phyloP scores from a whole-genome alignment of 2,797 vertebrate species.

The Myiotriccus ornatus region DNA sequence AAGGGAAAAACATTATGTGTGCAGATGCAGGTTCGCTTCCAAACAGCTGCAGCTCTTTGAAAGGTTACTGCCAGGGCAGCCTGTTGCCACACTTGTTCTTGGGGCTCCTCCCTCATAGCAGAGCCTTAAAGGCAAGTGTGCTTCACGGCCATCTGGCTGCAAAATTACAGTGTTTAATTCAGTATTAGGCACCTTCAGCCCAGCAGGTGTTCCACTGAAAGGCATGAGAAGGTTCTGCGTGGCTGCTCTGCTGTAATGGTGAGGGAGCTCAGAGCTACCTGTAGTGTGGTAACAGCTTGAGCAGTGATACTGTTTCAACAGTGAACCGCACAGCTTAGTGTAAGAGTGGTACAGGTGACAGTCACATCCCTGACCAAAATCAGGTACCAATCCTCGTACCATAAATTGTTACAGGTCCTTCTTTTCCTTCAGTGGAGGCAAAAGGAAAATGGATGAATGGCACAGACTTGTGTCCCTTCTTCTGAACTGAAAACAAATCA shows the following conservation, averaged over 20 bases:
- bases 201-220: background rate
- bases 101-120: background rate
- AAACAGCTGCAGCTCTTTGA: background rate
- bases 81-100: background rate
- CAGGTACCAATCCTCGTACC: background rate
- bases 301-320: accelerated
- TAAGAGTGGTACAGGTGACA: background rate
- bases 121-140: background rate
- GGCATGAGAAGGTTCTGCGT: background rate
- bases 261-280: background rate
- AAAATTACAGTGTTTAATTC: background rate
- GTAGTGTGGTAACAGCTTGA: background rate
- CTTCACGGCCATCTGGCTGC: background rate
- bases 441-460: background rate
- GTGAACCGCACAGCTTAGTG: background rate
- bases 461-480: background rate
- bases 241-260: background rate
- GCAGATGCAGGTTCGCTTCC: background rate
- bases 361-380: background rate
- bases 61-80: background rate
- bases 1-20: background rate
- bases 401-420: background rate
- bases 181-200: background rate
- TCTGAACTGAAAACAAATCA: background rate
- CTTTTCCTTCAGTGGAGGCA: background rate